Base-by-base conservation (phyloP, 2,888 invertebrate genomes). In the Hofmannophila pseudospretella region DNA sequence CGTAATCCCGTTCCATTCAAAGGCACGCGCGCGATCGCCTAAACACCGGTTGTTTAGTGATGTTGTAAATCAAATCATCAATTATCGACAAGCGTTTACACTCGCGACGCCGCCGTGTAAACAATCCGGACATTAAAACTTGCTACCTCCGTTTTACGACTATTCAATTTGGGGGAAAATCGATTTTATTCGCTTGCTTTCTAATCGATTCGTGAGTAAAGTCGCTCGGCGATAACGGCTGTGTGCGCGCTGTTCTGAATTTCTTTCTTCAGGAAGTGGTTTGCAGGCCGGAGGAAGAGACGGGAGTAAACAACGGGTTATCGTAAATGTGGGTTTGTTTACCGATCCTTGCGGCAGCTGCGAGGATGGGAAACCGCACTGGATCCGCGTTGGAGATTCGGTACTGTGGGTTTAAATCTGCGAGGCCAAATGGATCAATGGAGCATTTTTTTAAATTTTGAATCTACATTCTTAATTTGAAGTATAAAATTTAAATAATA, bases 41-140 rank as follows among this genome's bases (percentile, higher is more conserved):
- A 84, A 85, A 85, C 84, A 84, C 79, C 77, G 80, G 78, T 78
- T 81, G 84, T 86, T 85, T 85, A 78, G 84, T 81, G 74, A 77
- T 76, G 84, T 70, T 81, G 81, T 85, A 85, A 85, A 86, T 86
- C 86, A 86, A 84, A 81, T 85, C 84, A 81, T 85, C 86, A 85
- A 86, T 85, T 86, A 85, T 82, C 79, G 82, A 79, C 79, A 77
- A 78, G 68, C 77, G 86, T 86, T 85, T 85, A 86, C 81, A 75
- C 82, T 78, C 72, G 79, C 72, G 76, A 84, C 79, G 84, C 85
- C 86, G 79, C 84, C 77, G 59, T 78, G 85, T 86, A 86, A 86
- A 85, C 86, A 85, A 79, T 78, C 54, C 67, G 67, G 62, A 76
- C 81, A 74, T 78, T 81, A 82, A 85, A 84, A 77, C 76, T 65